Evolutionary conservation across 2,888 invertebrate genomes (phyloP).

Genomic region (Andrena hattorfiana): DNA sequence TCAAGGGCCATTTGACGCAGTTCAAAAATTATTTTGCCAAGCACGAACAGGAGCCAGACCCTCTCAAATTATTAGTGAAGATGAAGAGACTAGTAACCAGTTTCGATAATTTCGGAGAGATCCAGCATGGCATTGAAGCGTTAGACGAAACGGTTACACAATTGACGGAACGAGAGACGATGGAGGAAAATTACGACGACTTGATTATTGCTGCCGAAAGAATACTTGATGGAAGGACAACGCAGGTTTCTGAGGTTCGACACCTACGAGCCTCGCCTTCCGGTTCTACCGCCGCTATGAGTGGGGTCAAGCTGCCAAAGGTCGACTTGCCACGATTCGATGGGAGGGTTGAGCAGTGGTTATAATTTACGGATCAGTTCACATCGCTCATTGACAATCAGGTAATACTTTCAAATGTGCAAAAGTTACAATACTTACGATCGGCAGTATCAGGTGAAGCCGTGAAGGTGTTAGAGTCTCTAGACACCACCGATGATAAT

Average conservation of each 20-base stretch:
- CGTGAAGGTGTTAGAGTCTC: background rate
- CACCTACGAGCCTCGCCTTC: too few species aligned
- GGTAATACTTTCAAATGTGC: background rate
- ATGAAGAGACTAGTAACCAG: too few species aligned
- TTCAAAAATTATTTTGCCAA: background rate
- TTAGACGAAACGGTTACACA: background rate
- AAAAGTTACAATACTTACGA: background rate
- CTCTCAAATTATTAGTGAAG: background rate
- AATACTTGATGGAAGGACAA: too few species aligned
- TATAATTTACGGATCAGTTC: background rate
- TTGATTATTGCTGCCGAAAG: background rate
- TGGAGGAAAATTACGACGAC: background rate
- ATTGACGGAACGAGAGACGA: background rate
- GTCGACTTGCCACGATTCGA: background rate
- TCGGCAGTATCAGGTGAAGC: background rate
- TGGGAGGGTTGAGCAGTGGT: slow-evolving; percentile 2
- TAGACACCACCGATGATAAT: background rate
- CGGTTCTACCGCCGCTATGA: too few species aligned
- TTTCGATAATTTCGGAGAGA: too few species aligned
- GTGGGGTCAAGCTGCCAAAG: background rate
- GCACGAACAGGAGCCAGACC: background rate
- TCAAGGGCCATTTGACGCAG: too few species aligned
- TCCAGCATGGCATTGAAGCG: background rate
- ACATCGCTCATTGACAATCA: background rate
- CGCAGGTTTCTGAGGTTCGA: too few species aligned